Conservation (phyloP, 2,888 invertebrate genomes). For the Thecophora atra region DNA sequence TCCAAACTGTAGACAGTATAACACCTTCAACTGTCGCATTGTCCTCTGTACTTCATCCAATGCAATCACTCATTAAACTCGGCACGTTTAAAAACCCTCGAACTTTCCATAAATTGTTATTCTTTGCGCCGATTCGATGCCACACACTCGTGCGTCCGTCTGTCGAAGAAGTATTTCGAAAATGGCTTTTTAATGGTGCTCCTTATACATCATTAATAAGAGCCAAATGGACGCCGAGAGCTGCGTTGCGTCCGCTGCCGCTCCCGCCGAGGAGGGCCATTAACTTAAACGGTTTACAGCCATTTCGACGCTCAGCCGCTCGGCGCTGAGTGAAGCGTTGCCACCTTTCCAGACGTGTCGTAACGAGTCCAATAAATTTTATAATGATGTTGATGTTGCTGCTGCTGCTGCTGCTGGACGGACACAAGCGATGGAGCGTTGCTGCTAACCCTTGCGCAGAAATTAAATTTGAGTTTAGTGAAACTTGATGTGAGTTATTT, state of each 20-base stretch:
- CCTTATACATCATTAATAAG: too few species aligned
- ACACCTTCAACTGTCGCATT: too few species aligned
- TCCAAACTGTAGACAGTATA: too few species aligned
- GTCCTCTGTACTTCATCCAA: too few species aligned
- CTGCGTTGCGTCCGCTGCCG: slow-evolving; percentile 41
- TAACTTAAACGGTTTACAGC: slow-evolving; percentile 40
- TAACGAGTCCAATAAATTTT: slow-evolving; percentile 32
- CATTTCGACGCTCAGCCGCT: slow-evolving; percentile 29
- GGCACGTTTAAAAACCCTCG: too few species aligned
- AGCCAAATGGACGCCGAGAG: too few species aligned
- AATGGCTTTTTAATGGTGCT: too few species aligned
- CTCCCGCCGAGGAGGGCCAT: slow-evolving; percentile 32
- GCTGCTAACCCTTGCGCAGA: slow-evolving; percentile 23
- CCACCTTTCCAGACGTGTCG: slow-evolving; percentile 18
- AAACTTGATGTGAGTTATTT: slow-evolving; percentile 47
- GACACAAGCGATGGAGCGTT: neutral
- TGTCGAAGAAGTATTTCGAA: too few species aligned
- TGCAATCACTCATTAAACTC: too few species aligned
- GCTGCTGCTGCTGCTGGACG: slow-evolving; percentile 11
- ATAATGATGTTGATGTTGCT: slow-evolving; percentile 6
- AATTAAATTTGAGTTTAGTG: slow-evolving; percentile 24
- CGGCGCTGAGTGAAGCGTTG: neutral
- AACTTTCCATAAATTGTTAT: too few species aligned
- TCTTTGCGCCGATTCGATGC: too few species aligned
- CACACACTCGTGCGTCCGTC: too few species aligned